phyloP scores from a whole-genome alignment of 2,797 vertebrate genomes.

The Hylomyscus alleni region DNA sequence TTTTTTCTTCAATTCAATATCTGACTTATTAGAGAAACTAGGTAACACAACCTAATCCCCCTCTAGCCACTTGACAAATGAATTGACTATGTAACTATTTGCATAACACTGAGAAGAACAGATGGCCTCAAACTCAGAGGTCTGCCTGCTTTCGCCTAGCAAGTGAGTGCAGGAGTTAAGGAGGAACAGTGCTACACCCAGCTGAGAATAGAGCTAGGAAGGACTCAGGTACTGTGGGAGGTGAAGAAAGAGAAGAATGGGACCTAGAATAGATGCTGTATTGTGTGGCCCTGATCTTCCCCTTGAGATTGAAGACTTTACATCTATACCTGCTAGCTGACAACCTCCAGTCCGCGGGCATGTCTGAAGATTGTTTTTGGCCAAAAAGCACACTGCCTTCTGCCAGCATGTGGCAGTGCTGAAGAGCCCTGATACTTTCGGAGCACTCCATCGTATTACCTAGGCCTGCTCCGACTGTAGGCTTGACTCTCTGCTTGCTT shows the following conservation, averaged over 20 bases:
- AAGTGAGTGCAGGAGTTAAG: background rate
- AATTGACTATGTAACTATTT: conserved; percentile 12
- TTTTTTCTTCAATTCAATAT: background rate
- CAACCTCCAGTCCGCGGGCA: background rate
- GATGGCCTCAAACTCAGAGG: background rate
- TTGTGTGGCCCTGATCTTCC: background rate
- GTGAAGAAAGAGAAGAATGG: background rate
- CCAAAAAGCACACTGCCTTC: background rate
- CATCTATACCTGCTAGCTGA: background rate
- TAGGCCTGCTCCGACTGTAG: background rate
- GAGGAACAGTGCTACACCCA: background rate
- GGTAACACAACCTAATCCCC: too few species aligned
- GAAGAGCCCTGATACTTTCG: background rate
- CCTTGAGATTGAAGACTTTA: background rate
- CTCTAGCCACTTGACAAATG: background rate
- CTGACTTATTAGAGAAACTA: background rate
- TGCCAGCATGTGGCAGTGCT: background rate
- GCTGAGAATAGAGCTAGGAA: background rate
- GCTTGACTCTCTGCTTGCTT: too few species aligned
- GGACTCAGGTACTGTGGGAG: background rate
- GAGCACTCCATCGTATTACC: background rate
- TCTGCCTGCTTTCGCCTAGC: background rate
- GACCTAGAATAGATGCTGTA: background rate
- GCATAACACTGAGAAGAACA: background rate
- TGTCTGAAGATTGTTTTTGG: conserved; percentile 5